Evolutionary conservation across 2,888 invertebrate species (phyloP), one percentile per base, ranked within the genome.

Genomic region (Cheilosia soror): DNA sequence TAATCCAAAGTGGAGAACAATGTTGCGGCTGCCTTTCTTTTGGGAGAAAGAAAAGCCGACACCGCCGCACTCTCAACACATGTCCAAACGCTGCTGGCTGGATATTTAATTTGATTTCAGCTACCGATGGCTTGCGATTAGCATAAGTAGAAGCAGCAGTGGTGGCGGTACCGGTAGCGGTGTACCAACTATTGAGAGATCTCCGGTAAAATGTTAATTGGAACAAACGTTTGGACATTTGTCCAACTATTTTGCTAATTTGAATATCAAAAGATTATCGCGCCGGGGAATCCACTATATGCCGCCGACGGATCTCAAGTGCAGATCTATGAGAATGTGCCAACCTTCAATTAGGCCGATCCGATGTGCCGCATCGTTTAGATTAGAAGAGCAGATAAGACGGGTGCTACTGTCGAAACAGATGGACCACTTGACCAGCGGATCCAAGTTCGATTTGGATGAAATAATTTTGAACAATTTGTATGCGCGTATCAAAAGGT

Each of bases 211-310:
- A 63, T 62, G 72, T 66, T 81, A 81, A 81, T 85, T 76, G 85
- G 81, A 85, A 76, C 85, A 81, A 73, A 81, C 81, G 72, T 72
- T 76, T 77, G 80, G 76, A 77, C 71, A 84, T 51, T 84, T 80
- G 71, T 84, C 80, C 58, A 79, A 84, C 79, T 58, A 72, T 77
- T 81, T 81, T 81, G 85, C 81, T 85, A 85, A 72, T 85, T 85
- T 85, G 58, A 85, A 85, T 85, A 77, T 85, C 85, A 85, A 85
- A 85, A 72, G 85, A 60, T 81, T 68, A 47, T 72, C 66, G 58
- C 49, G 65, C 65, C 72, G 15, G 13, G 20, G 68, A 33, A 69
- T 62, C 68, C 37, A 20, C 13, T 25, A 57, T 7, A 29, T 5
- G 9, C 13, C n/a, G 51, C n/a, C 25, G n/a, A 51, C 7, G 9